A percentile compares a stretch with the other conserved stretches of the same genome.
Conservation (phyloP, 2,888 invertebrate species). For the Athalia cordata region DNA sequence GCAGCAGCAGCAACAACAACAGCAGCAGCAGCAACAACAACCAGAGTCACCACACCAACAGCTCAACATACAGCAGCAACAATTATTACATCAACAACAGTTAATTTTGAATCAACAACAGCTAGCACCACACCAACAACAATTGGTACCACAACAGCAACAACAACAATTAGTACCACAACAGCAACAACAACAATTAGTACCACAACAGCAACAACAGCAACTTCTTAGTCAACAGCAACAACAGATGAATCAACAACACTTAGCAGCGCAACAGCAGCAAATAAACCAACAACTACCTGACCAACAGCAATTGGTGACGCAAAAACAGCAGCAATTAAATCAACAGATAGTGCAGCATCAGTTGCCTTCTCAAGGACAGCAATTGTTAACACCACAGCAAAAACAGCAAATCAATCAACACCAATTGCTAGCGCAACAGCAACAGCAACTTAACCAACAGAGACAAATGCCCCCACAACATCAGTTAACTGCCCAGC, state of each 20-base stretch:
- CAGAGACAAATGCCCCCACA: constrained; percentile 67
- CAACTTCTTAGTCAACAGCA: constrained; percentile 58
- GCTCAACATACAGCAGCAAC: constrained; percentile 48
- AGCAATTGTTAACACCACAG: constrained; percentile 58
- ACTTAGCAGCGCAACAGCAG: constrained; percentile 49
- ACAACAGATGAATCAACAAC: constrained; percentile 60
- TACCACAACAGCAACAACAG: constrained; percentile 60
- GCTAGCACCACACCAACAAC: constrained; percentile 48
- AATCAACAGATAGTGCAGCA: constrained; percentile 56
- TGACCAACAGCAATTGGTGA: constrained; percentile 47
- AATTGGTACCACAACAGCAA: constrained; percentile 39
- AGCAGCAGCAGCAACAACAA: constrained; percentile 49
- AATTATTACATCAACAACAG: constrained; percentile 50
- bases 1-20: constrained; percentile 51
- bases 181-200: constrained; percentile 53
- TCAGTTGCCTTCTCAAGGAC: constrained; percentile 57
- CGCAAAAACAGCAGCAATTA: constrained; percentile 49
- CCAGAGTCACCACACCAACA: constrained; percentile 50
- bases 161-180: constrained; percentile 56
- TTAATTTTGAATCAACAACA: constrained; percentile 50
- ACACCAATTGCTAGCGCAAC: constrained; percentile 58
- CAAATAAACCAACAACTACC: constrained; percentile 68
- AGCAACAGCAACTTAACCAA: constrained; percentile 67
- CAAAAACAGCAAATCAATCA: constrained; percentile 57
- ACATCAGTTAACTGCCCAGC: constrained; percentile 54